These are phyloP conservation scores for Eristalinus sepulchralis DNA, from an alignment of 2,888 invertebrate genomes.

Conservation along the genomic window DNA sequence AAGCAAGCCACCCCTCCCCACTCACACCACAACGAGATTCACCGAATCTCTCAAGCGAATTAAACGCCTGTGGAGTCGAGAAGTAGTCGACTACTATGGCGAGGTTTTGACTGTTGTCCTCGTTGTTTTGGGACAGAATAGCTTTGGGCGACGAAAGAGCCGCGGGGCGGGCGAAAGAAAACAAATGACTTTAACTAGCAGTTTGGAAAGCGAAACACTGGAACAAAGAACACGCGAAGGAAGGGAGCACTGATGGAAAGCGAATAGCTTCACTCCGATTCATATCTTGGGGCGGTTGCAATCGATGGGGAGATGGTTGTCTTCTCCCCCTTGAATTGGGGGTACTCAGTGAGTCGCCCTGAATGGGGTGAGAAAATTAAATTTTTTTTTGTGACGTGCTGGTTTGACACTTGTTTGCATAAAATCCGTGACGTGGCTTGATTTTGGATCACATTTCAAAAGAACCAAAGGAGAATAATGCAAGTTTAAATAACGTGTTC, in stretches of 20 bases:
- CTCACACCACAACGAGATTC: constrained; percentile 15
- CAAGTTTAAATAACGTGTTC: no score
- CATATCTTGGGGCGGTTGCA: background rate
- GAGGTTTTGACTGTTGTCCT: background rate
- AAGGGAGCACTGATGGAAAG: background rate
- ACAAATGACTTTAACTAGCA: constrained; percentile 59
- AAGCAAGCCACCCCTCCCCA: background rate
- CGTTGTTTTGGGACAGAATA: constrained; percentile 6
- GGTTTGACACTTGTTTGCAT: background rate
- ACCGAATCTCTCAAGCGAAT: constrained; percentile 46
- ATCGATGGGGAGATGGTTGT: background rate
- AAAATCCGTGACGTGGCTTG: background rate
- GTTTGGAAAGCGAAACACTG: constrained; percentile 52
- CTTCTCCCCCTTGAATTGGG: background rate
- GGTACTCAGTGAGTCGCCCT: background rate
- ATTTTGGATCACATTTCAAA: background rate
- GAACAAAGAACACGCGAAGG: constrained; percentile 14
- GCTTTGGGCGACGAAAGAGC: constrained; percentile 28
- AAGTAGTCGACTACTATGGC: constrained; percentile 19
- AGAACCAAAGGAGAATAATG: background rate
- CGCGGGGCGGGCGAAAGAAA: constrained; percentile 33
- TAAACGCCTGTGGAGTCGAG: constrained; percentile 33
- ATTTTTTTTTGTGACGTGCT: background rate
- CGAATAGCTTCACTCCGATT: background rate
- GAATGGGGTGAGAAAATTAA: background rate